Evolutionary conservation across 2,797 vertebrate species (phyloP).

Genomic region (Somateria mollissima): DNA sequence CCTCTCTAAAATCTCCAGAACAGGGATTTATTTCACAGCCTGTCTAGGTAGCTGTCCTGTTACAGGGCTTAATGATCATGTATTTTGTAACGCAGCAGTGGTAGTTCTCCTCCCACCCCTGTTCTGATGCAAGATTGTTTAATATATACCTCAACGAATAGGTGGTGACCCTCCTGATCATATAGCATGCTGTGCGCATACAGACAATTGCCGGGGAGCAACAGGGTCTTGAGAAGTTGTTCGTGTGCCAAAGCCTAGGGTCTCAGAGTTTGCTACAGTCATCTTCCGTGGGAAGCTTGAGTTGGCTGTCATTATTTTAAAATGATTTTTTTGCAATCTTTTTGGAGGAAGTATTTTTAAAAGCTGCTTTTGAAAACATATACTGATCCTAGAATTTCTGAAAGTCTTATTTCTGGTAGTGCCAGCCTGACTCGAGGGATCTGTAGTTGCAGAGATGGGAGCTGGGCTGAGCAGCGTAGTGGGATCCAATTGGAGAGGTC

Average conservation of each 20-base stretch:
- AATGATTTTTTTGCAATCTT: background rate
- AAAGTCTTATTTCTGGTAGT: background rate
- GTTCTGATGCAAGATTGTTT: slow-evolving; percentile 14
- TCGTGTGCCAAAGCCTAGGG: background rate
- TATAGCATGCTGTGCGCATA: rapidly evolving
- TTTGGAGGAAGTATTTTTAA: background rate
- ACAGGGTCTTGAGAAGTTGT: background rate
- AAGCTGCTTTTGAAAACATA: background rate
- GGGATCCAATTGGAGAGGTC: background rate
- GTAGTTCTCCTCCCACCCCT: background rate
- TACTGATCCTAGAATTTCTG: background rate
- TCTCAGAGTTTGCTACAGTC: background rate
- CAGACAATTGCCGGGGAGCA: background rate
- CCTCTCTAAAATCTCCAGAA: background rate
- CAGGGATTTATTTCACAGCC: slow-evolving; percentile 30
- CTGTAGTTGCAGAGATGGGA: background rate
- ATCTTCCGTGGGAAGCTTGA: background rate
- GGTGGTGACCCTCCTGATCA: background rate
- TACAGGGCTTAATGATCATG: background rate
- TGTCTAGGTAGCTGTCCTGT: slow-evolving; percentile 28
- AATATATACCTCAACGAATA: background rate
- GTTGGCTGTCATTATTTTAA: background rate
- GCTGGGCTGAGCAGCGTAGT: background rate
- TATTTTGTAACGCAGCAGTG: background rate
- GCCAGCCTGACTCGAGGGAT: background rate